phyloP scores from a whole-genome alignment of 2,113 vertebrate species.

The Tachysurus vachellii region DNA sequence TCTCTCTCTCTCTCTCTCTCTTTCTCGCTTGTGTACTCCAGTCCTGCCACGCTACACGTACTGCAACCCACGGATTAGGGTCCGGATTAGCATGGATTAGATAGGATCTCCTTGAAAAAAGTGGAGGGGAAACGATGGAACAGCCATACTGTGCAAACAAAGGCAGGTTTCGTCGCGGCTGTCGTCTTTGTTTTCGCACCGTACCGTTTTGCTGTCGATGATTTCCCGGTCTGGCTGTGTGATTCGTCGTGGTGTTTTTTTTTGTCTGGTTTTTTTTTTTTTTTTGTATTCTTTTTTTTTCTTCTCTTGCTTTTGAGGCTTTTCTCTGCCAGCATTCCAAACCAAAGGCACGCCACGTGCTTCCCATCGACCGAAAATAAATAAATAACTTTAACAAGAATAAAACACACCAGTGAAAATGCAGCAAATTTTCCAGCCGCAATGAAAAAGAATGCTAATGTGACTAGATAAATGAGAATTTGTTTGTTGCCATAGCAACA shows the following conservation, averaged over 20 bases:
- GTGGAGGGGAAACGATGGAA: conserved; percentile 58
- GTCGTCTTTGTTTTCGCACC: conserved; percentile 35
- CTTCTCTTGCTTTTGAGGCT: not conserved
- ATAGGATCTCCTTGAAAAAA: conserved; percentile 62
- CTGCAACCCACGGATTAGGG: conserved; percentile 58
- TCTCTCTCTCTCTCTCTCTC: not conserved
- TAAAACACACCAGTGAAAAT: conserved; percentile 23
- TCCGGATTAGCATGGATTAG: conserved; percentile 70
- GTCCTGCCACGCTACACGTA: conserved; percentile 45
- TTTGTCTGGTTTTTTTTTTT: not conserved
- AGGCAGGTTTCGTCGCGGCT: conserved; percentile 53
- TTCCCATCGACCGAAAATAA: conserved; percentile 20
- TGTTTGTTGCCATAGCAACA: conserved; percentile 87
- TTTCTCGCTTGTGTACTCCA: conserved; percentile 15
- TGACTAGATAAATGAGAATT: conserved; percentile 85
- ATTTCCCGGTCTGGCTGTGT: conserved; percentile 33
- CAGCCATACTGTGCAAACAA: conserved; percentile 57
- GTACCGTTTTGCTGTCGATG: conserved; percentile 1
- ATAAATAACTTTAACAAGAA: not conserved
- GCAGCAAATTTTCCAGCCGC: conserved; percentile 45
- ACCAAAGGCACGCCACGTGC: conserved; percentile 18
- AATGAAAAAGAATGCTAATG: conserved; percentile 63
- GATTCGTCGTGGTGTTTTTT: not conserved
- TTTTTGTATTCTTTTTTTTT: not conserved
- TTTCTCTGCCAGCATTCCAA: conserved; percentile 18